Conservation (phyloP, 2,113 vertebrate species). For the Sylvia atricapilla region DNA sequence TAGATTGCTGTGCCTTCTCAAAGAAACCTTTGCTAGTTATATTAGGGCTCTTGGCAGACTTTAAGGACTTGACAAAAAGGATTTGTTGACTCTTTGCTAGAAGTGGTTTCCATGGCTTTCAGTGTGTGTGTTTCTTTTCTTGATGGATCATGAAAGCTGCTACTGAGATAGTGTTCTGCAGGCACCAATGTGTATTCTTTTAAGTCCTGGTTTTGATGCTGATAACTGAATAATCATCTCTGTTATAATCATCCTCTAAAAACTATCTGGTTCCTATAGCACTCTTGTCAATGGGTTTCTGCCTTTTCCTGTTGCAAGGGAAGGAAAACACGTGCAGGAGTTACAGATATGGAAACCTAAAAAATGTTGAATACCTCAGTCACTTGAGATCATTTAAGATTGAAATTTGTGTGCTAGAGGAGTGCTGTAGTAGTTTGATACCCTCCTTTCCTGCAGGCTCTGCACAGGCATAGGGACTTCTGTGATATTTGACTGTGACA, state of each 20-base stretch:
- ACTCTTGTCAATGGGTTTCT: background rate
- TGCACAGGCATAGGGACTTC: background rate
- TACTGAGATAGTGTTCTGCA: background rate
- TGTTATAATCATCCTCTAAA: background rate
- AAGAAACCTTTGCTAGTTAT: slow-evolving; percentile 5
- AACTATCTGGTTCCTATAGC: background rate
- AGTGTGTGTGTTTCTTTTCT: background rate
- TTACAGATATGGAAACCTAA: background rate
- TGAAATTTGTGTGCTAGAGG: background rate
- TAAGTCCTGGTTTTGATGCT: background rate
- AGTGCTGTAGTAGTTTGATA: background rate
- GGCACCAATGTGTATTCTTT: background rate
- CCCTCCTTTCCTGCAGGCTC: background rate
- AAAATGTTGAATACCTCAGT: background rate
- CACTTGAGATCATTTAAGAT: background rate
- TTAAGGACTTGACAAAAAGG: background rate
- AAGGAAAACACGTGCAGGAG: background rate
- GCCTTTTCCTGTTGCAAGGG: background rate
- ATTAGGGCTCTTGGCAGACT: background rate
- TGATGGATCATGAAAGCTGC: background rate
- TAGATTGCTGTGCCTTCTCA: background rate
- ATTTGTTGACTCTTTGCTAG: slow-evolving; percentile 29
- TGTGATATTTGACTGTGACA: background rate
- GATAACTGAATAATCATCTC: background rate
- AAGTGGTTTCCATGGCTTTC: slow-evolving; percentile 22